These are phyloP conservation scores for Hipparchia semele DNA, from an alignment of 2,888 invertebrate species.

Conservation along the genomic window DNA sequence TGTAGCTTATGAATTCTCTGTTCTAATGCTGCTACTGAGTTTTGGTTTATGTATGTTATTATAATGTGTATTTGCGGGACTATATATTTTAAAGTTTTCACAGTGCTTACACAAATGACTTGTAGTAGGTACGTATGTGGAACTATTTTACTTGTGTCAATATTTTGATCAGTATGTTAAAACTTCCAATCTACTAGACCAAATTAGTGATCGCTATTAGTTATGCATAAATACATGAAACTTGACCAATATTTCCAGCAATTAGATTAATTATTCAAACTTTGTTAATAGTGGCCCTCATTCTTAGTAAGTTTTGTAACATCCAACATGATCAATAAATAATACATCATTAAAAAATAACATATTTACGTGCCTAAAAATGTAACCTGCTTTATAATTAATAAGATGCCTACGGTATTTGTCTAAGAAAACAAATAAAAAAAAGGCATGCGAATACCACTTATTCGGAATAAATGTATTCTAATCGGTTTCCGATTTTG, in stretches of 20 bases:
- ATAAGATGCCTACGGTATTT: background rate
- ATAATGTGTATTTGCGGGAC: too few relatives aligned
- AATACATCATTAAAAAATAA: background rate
- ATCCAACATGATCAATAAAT: background rate
- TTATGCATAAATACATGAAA: slow-evolving; percentile 6
- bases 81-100: too few relatives aligned
- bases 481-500: slow-evolving; percentile 7
- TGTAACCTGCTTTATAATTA: background rate
- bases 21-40: too few relatives aligned
- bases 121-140: too few relatives aligned
- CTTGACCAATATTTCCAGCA: slow-evolving; percentile 26
- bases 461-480: background rate
- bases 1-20: too few relatives aligned
- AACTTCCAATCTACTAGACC: background rate
- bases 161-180: too few relatives aligned
- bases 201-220: background rate
- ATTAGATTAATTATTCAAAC: slow-evolving; percentile 35
- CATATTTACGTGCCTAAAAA: background rate
- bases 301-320: slow-evolving; percentile 31
- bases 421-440: background rate
- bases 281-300: slow-evolving; percentile 34
- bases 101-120: background rate
- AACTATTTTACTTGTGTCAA: too few relatives aligned
- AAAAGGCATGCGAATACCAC: background rate
- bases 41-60: too few relatives aligned